phyloP scores from a whole-genome alignment of 1,140 invertebrate genomes.

The Cephus cinctus region DNA sequence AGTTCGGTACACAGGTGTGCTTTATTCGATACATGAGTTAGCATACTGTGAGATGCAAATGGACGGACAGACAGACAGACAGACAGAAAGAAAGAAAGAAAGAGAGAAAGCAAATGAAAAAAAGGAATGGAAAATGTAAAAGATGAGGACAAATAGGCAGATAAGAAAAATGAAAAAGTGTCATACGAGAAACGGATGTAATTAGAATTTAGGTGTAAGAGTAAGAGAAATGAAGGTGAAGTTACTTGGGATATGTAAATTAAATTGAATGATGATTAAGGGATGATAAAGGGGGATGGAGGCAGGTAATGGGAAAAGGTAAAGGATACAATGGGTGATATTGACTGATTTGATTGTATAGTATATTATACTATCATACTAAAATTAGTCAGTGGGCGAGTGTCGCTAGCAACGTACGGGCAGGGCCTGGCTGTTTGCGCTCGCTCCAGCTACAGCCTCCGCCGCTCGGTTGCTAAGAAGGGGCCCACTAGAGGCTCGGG shows the following conservation, averaged over 20 bases:
- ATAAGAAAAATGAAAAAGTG: no score
- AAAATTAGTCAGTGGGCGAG: slow-evolving; percentile 51
- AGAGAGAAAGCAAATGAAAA: no score
- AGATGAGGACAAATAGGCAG: no score
- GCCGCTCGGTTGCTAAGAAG: slow-evolving; percentile 51
- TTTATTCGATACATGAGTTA: no score
- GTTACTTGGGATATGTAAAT: neutral
- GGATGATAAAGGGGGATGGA: neutral
- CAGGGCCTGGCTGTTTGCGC: slow-evolving; percentile 53
- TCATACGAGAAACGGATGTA: no score
- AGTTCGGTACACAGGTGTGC: no score
- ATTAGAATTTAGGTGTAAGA: neutral
- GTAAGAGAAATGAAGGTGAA: neutral
- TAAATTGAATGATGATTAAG: neutral
- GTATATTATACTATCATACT: slow-evolving; percentile 49
- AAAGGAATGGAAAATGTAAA: no score
- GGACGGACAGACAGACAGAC: no score
- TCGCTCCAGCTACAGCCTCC: slow-evolving; percentile 54
- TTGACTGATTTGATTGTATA: slow-evolving; percentile 18
- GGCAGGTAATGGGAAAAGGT: neutral
- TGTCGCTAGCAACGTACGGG: slow-evolving; percentile 54
- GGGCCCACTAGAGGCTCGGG: slow-evolving; percentile 44
- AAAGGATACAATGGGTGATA: slow-evolving; percentile 3
- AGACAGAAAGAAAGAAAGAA: no score
- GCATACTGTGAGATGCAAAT: no score